phyloP scores from a whole-genome alignment of 1,140 invertebrate species.

The Drosophila pseudoobscura region DNA sequence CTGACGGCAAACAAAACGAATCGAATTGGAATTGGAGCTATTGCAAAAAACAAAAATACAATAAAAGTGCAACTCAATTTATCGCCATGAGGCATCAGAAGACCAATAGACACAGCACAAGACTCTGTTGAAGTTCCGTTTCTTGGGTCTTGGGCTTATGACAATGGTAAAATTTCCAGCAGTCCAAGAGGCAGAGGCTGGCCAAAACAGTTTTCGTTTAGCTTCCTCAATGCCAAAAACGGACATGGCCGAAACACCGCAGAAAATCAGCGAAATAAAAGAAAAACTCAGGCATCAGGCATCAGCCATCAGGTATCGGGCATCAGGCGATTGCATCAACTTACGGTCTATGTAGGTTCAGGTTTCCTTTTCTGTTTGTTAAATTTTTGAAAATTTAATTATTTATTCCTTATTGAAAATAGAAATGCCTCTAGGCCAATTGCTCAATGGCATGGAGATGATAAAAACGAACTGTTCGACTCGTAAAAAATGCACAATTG shows the following conservation, averaged over 20 bases:
- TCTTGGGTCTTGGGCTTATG: conserved; percentile 51
- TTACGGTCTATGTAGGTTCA: conserved; percentile 41
- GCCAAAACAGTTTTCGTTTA: conserved; percentile 24
- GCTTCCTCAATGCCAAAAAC: conserved; percentile 69
- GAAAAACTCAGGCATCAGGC: background rate
- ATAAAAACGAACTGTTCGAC: conserved; percentile 8
- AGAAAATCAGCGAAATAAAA: conserved; percentile 31
- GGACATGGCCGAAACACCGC: conserved; percentile 16
- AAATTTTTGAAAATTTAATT: conserved; percentile 40
- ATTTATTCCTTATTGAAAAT: conserved; percentile 54
- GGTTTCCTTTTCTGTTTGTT: conserved; percentile 62
- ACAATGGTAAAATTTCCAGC: conserved; percentile 44
- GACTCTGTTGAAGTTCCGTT: conserved; percentile 42
- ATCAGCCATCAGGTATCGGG: too few species aligned
- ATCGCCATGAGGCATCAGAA: conserved; percentile 53
- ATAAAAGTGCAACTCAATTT: conserved; percentile 35
- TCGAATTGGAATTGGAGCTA: conserved; percentile 36
- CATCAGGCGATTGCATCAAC: conserved; percentile 35
- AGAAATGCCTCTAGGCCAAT: conserved; percentile 26
- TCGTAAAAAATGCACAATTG: conserved; percentile 10
- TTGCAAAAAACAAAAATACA: conserved; percentile 11
- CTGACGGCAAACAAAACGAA: conserved; percentile 32
- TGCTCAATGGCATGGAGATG: conserved; percentile 32
- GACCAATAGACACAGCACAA: conserved; percentile 19
- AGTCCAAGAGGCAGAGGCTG: conserved; percentile 23